Evolutionary conservation across 2,888 invertebrate genomes (phyloP).

Genomic region (Vandiemenella viatica): DNA sequence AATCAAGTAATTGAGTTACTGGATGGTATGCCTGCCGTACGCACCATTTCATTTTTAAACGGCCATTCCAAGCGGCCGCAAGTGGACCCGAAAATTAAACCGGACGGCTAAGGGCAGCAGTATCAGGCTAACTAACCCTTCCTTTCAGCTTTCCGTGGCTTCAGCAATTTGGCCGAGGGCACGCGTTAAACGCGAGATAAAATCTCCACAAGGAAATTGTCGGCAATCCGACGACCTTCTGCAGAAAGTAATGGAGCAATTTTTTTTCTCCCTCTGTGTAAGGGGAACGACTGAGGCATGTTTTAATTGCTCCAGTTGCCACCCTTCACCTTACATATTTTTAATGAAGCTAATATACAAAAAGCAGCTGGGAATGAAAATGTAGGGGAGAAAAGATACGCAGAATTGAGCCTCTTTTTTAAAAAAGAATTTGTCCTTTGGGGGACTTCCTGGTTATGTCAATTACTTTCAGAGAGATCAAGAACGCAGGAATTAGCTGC

Average conservation of each 20-base stretch:
- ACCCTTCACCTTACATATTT: background rate
- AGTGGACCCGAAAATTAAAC: too few relatives aligned
- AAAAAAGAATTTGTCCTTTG: background rate
- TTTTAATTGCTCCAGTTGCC: constrained; percentile 12
- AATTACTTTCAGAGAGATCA: background rate
- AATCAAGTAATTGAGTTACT: too few relatives aligned
- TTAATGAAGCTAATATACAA: background rate
- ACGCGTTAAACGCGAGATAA: background rate
- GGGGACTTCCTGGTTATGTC: background rate
- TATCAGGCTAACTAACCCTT: background rate
- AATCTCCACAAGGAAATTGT: background rate
- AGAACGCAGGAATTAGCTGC: too few relatives aligned
- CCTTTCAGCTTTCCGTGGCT: background rate
- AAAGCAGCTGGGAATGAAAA: background rate
- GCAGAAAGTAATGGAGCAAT: background rate
- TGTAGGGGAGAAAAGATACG: background rate
- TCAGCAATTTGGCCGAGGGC: background rate
- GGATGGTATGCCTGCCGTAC: too few relatives aligned
- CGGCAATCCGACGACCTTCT: background rate
- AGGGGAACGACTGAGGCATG: constrained; percentile 7
- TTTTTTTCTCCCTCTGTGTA: background rate
- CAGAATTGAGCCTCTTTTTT: background rate
- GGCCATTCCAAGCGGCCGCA: background rate
- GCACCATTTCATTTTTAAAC: too few relatives aligned
- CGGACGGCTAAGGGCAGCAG: too few relatives aligned